Evolutionary conservation across 1,140 invertebrate genomes (phyloP).

Genomic region (Papilio machaon): DNA sequence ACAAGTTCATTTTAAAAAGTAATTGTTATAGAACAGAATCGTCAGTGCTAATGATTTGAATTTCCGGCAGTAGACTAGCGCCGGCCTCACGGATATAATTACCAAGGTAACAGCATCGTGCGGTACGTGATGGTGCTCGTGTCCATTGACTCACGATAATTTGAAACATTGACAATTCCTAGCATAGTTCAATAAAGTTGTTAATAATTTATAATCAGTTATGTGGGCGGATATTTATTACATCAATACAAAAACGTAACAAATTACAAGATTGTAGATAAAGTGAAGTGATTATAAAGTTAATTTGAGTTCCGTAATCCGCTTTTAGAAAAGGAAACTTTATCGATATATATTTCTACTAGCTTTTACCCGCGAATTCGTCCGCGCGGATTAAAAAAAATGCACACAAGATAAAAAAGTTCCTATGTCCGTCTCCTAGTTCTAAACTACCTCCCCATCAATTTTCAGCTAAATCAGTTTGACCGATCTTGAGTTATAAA

Average conservation of each 20-base stretch:
- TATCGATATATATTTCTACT: too few species aligned
- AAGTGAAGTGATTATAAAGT: neutral
- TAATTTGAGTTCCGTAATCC: neutral
- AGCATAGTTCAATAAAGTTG: constrained; percentile 4
- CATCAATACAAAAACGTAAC: constrained; percentile 13
- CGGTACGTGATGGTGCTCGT: constrained; percentile 40
- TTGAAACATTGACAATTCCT: constrained; percentile 18
- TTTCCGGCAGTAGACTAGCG: constrained; percentile 27
- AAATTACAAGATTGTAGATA: neutral
- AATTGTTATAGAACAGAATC: constrained; percentile 8
- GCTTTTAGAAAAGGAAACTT: too few species aligned
- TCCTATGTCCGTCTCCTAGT: too few species aligned
- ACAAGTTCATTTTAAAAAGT: neutral
- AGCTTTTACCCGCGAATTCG: too few species aligned
- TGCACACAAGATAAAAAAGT: too few species aligned
- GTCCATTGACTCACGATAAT: constrained; percentile 38
- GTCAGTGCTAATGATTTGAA: constrained; percentile 12
- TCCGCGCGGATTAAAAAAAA: too few species aligned
- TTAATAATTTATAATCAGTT: constrained; percentile 19
- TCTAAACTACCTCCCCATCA: too few species aligned
- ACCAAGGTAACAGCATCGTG: constrained; percentile 43
- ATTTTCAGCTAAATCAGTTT: too few species aligned
- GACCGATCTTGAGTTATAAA: too few species aligned
- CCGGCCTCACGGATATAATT: constrained; percentile 42
- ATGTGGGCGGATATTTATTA: constrained; percentile 16